Evolutionary conservation across 2,888 invertebrate species (phyloP), one percentile per base, ranked within the genome.

Genomic region (Bhutanitis thaidina): DNA sequence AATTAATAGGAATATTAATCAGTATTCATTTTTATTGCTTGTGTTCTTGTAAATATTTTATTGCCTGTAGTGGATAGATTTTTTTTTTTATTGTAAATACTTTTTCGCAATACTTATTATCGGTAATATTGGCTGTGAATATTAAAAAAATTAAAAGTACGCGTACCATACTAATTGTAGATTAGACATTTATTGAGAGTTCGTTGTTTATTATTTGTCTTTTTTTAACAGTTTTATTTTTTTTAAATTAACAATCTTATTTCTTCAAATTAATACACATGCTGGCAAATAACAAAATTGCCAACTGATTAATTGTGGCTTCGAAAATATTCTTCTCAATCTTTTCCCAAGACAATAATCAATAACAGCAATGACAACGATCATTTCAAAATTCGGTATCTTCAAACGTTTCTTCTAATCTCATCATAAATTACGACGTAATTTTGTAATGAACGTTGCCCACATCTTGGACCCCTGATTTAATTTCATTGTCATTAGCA

Each of bases 401-500:
- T n/a, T n/a, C n/a, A n/a, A n/a, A n/a, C n/a, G n/a, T n/a, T n/a
- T n/a, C n/a, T n/a, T n/a, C n/a, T n/a, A n/a, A n/a, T n/a, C n/a
- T n/a, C n/a, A n/a, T n/a, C n/a, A n/a, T n/a, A n/a, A n/a, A n/a
- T n/a, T n/a, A n/a, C n/a, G n/a, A n/a, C n/a, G n/a, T n/a, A 43
- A 61, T 66, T 72, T 69, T 65, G 70, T 74, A 72, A 71, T 74
- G 62, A 63, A 68, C 71, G 65, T 63, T 64, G 61, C 67, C 61
- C 65, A 76, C 73, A 75, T 70, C 63, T 87, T 87, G 87, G 87
- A 87, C 87, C 84, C 86, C 80, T 79, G 78, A 74, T 74, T 69
- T 71, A 71, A 61, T 62, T 35, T 61, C 60, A 63, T 74, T 70
- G 68, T 63, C 72, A 79, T 80, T 80, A 80, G 79, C 76, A 80